Conservation (phyloP, 2,113 vertebrate genomes). For the Tympanuchus pallidicinctus region DNA sequence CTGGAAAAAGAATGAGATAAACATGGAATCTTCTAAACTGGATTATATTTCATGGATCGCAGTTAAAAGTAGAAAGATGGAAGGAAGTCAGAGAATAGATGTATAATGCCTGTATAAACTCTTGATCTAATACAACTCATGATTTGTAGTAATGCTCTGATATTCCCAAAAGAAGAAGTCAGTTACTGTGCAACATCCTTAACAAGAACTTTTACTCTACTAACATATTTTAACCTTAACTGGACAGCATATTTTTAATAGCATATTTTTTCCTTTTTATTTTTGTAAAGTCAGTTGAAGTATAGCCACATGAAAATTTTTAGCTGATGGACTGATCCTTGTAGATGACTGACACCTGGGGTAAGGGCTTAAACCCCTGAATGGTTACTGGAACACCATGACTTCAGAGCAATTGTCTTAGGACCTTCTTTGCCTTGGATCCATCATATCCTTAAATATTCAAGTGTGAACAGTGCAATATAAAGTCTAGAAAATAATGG, state of each 20-base stretch:
- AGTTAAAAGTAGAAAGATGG: slow-evolving; percentile 35
- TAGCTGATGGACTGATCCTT: neutral
- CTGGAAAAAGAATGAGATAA: slow-evolving; percentile 41
- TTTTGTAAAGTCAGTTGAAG: neutral
- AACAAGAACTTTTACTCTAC: neutral
- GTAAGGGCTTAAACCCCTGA: neutral
- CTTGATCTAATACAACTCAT: neutral
- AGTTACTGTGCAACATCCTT: neutral
- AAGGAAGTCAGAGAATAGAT: slow-evolving; percentile 10
- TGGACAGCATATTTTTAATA: neutral
- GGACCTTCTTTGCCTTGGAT: slow-evolving; percentile 43
- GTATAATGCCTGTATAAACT: neutral
- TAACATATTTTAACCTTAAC: neutral
- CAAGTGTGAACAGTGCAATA: neutral
- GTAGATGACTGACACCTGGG: neutral
- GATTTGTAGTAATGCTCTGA: slow-evolving; percentile 25
- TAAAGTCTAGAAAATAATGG: slow-evolving; percentile 82
- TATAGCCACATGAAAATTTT: neutral
- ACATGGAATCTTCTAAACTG: slow-evolving; percentile 34
- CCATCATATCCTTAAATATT: slow-evolving; percentile 37
- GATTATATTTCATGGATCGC: slow-evolving; percentile 17
- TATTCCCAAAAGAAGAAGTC: neutral
- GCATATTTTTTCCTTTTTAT: neutral
- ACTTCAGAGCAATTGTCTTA: neutral
- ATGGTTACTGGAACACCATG: neutral